phyloP scores from a whole-genome alignment of 1,140 invertebrate species.

The Zophobas morio region DNA sequence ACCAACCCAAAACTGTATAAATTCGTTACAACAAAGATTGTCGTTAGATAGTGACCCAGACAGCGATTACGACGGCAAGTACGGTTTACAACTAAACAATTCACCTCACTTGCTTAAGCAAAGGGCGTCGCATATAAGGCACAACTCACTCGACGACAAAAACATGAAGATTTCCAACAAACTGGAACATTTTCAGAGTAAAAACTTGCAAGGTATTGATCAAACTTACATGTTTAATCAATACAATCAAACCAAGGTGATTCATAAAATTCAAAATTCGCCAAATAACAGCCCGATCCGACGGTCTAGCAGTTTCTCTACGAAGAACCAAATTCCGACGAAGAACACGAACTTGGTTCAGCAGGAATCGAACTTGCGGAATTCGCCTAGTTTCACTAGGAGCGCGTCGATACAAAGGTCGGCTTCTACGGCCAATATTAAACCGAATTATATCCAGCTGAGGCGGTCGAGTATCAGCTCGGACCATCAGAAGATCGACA shows the following conservation, averaged over 20 bases:
- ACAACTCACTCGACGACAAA: slow-evolving; percentile 70
- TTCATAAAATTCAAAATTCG: slow-evolving; percentile 66
- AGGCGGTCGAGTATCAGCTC: slow-evolving; percentile 50
- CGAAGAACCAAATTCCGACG: slow-evolving; percentile 63
- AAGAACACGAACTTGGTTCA: slow-evolving; percentile 59
- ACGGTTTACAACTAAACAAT: slow-evolving; percentile 62
- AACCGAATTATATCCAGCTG: slow-evolving; percentile 55
- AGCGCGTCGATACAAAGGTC: slow-evolving; percentile 63
- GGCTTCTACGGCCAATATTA: slow-evolving; percentile 64
- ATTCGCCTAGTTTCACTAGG: slow-evolving; percentile 59
- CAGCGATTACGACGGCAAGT: slow-evolving; percentile 62
- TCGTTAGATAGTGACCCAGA: slow-evolving; percentile 66
- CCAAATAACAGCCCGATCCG: slow-evolving; percentile 66
- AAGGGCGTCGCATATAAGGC: slow-evolving; percentile 66
- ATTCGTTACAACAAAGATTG: slow-evolving; percentile 73
- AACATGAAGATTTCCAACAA: slow-evolving; percentile 65
- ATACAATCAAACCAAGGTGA: slow-evolving; percentile 60
- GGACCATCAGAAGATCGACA: slow-evolving; percentile 63
- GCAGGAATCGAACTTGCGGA: slow-evolving; percentile 60
- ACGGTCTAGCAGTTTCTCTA: slow-evolving; percentile 66
- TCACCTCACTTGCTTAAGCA: slow-evolving; percentile 65
- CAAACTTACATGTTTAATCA: slow-evolving; percentile 67
- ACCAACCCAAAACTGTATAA: slow-evolving; percentile 79
- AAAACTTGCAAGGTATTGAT: slow-evolving; percentile 66
- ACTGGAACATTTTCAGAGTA: slow-evolving; percentile 66